Conservation (phyloP, 2,797 vertebrate species). For the Denticeps clupeoides region DNA sequence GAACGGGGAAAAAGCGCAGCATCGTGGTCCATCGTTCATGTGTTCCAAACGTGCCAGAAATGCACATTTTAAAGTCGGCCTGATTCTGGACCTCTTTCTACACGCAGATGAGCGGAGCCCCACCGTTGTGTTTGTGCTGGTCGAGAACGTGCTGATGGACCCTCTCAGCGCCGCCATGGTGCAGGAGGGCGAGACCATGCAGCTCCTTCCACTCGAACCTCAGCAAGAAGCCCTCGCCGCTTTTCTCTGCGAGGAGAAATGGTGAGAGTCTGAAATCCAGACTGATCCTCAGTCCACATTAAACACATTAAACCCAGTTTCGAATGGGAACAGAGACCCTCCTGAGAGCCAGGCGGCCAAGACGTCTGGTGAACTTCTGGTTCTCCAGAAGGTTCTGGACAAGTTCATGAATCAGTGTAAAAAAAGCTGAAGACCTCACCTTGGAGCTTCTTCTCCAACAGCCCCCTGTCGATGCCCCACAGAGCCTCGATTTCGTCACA, state of each 20-base stretch:
- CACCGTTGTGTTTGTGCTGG: conserved; percentile 33
- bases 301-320: no score
- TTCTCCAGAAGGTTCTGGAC: no score
- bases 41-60: no score
- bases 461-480: conserved; percentile 33
- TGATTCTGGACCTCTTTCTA: no score
- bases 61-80: no score
- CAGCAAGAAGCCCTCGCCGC: conserved; percentile 25
- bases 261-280: neutral
- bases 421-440: conserved; percentile 19
- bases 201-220: conserved; percentile 47
- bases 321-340: no score
- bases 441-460: conserved; percentile 29
- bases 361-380: no score
- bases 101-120: neutral
- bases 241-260: conserved; percentile 19
- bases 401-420: no score
- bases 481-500: conserved; percentile 31
- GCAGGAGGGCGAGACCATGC: conserved; percentile 24
- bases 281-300: no score
- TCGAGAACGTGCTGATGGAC: conserved; percentile 39
- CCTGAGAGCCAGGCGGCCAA: no score
- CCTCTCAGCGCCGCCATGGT: conserved; percentile 29
- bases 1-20: no score
- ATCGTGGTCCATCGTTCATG: no score